These are phyloP conservation scores for Erythrocercus mccallii DNA, from an alignment of 2,113 vertebrate genomes.

Conservation along the genomic window DNA sequence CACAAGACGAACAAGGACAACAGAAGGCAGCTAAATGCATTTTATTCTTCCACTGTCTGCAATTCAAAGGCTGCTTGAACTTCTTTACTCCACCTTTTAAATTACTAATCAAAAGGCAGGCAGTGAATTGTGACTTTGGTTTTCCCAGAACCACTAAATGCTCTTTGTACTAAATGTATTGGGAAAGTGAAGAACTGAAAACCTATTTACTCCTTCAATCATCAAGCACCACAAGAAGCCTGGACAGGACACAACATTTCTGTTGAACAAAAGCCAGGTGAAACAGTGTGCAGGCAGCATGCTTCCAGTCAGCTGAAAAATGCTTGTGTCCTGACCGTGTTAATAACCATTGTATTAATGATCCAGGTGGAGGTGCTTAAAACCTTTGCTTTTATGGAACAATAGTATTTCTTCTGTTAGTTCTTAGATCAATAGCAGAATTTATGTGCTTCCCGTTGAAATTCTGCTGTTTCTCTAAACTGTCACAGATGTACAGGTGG, in stretches of 20 bases:
- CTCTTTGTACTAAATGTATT: background rate
- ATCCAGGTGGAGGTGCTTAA: background rate
- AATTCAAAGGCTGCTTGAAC: background rate
- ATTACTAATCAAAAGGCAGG: background rate
- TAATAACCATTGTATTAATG: background rate
- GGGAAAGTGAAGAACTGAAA: background rate
- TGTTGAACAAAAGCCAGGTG: background rate
- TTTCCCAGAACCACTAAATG: background rate
- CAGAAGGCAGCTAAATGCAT: background rate
- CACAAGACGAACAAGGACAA: background rate
- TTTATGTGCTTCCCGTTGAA: background rate
- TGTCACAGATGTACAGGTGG: background rate
- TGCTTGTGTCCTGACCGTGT: background rate
- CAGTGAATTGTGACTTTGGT: background rate
- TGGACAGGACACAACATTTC: background rate
- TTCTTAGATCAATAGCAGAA: background rate
- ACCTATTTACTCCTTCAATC: background rate
- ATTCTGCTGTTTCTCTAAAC: background rate
- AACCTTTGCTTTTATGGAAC: background rate
- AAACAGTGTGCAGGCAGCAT: background rate
- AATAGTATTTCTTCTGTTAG: background rate
- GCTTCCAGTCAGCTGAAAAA: background rate
- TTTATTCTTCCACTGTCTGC: background rate
- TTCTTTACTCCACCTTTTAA: background rate
- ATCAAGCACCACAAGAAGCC: background rate